A percentile compares a stretch with the other conserved stretches of the same genome.
Evolutionary conservation across 2,797 vertebrate genomes (phyloP).

Genomic region (Nannoperca australis): DNA sequence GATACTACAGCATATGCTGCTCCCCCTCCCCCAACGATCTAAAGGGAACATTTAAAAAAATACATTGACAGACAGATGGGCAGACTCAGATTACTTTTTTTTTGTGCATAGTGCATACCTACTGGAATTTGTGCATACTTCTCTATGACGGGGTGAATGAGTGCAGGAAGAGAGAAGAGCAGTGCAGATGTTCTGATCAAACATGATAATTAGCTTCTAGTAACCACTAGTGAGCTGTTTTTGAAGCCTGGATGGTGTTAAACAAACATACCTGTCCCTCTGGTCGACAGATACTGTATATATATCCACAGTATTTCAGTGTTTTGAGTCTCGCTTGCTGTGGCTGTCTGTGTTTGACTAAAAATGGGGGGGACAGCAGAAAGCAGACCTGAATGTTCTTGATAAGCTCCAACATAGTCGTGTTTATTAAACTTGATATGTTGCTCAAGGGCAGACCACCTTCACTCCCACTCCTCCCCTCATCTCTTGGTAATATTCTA

Average conservation of each 20-base stretch:
- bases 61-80: constrained; percentile 70
- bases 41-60: constrained; percentile 65
- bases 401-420: constrained; percentile 29
- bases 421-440: constrained; percentile 50
- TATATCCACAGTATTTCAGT: constrained; percentile 19
- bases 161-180: constrained; percentile 58
- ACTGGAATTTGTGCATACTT: constrained; percentile 56
- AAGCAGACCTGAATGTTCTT: constrained; percentile 29
- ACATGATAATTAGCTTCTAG: constrained; percentile 29
- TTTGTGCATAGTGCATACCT: too few species aligned
- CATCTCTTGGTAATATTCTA: constrained; percentile 14
- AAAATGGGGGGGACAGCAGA: too few species aligned
- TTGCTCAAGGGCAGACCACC: constrained; percentile 60
- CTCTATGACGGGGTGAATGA: constrained; percentile 65
- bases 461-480: constrained; percentile 32
- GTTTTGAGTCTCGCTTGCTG: constrained; percentile 38
- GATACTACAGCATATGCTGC: constrained; percentile 75
- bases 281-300: constrained; percentile 34
- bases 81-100: constrained; percentile 72
- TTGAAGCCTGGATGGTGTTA: constrained; percentile 17
- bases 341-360: constrained; percentile 43
- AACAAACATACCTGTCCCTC: constrained; percentile 10
- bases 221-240: constrained; percentile 7
- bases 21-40: constrained; percentile 56
- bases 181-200: constrained; percentile 63